A percentile compares a stretch with the other conserved stretches of the same genome.
Evolutionary conservation across 2,888 invertebrate genomes (phyloP).

Genomic region (Frankliniella fusca): DNA sequence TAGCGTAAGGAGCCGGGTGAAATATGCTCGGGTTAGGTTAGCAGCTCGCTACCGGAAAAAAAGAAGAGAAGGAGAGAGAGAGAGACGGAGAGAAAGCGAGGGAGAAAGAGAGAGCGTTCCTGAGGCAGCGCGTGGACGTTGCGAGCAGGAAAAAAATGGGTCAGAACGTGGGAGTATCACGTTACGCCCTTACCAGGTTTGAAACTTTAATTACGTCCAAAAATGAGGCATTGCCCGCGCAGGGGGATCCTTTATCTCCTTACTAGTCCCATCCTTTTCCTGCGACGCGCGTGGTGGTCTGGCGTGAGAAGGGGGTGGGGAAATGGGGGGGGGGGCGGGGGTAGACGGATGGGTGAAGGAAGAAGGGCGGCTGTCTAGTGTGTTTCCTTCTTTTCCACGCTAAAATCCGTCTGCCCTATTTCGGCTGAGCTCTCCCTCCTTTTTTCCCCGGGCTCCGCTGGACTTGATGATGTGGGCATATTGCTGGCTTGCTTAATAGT

Average conservation of each 20-base stretch:
- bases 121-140: not conserved
- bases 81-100: not conserved
- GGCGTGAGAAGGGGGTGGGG: too few relatives aligned
- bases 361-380: too few relatives aligned
- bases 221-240: not conserved
- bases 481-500: too few relatives aligned
- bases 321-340: too few relatives aligned
- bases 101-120: not conserved
- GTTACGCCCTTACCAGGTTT: conserved; percentile 1
- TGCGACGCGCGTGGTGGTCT: too few relatives aligned
- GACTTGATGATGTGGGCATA: too few relatives aligned
- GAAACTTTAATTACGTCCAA: conserved; percentile 17
- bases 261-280: too few relatives aligned
- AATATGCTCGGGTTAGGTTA: not conserved
- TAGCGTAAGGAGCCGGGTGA: not conserved
- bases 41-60: not conserved
- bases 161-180: not conserved
- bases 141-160: not conserved
- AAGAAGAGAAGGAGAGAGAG: not conserved
- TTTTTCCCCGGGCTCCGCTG: too few relatives aligned
- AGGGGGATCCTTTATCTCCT: not conserved
- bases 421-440: too few relatives aligned
- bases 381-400: too few relatives aligned
- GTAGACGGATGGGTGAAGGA: too few relatives aligned
- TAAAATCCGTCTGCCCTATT: too few relatives aligned